Percentiles rank a stretch among this genome's conserved stretches.
phyloP scores from a whole-genome alignment of 2,113 vertebrate genomes.

The Speoplatyrhinus poulsoni region DNA sequence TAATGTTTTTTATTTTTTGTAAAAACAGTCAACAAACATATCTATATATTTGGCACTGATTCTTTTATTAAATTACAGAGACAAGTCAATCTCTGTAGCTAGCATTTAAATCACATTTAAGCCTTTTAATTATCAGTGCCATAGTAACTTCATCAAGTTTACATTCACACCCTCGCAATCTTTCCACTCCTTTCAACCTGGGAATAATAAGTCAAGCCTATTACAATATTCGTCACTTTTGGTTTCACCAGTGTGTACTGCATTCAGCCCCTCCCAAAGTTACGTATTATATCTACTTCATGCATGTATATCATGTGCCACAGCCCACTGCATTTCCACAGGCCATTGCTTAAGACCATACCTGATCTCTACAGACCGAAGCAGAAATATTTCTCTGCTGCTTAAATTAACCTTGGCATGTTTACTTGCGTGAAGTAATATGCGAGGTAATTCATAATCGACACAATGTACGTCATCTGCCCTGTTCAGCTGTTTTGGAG shows the following conservation, averaged over 20 bases:
- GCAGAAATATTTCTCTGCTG: slow-evolving; percentile 42
- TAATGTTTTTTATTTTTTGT: neutral
- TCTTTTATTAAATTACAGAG: neutral
- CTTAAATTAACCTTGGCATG: slow-evolving; percentile 43
- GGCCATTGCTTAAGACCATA: slow-evolving; percentile 27
- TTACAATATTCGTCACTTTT: slow-evolving; percentile 28
- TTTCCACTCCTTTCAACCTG: slow-evolving; percentile 16
- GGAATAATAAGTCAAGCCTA: slow-evolving; percentile 3
- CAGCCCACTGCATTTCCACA: slow-evolving; percentile 37
- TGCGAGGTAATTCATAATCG: slow-evolving; percentile 58
- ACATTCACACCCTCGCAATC: slow-evolving; percentile 21
- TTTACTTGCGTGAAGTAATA: slow-evolving; percentile 44
- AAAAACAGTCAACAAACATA: slow-evolving; percentile 13
- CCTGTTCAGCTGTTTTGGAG: slow-evolving; percentile 43
- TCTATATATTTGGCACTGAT: slow-evolving; percentile 48
- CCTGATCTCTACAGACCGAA: slow-evolving; percentile 25
- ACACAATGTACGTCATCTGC: slow-evolving; percentile 74
- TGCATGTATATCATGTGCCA: slow-evolving; percentile 1
- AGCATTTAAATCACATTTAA: slow-evolving; percentile 25
- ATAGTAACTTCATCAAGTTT: slow-evolving; percentile 14
- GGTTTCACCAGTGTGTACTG: slow-evolving; percentile 43
- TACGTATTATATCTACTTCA: slow-evolving; percentile 24
- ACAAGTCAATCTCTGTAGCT: slow-evolving; percentile 1
- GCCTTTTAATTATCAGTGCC: slow-evolving; percentile 23
- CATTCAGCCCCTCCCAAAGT: slow-evolving; percentile 23